Base-by-base conservation (phyloP, 2,113 vertebrate species). In the Cyrtonyx montezumae region DNA sequence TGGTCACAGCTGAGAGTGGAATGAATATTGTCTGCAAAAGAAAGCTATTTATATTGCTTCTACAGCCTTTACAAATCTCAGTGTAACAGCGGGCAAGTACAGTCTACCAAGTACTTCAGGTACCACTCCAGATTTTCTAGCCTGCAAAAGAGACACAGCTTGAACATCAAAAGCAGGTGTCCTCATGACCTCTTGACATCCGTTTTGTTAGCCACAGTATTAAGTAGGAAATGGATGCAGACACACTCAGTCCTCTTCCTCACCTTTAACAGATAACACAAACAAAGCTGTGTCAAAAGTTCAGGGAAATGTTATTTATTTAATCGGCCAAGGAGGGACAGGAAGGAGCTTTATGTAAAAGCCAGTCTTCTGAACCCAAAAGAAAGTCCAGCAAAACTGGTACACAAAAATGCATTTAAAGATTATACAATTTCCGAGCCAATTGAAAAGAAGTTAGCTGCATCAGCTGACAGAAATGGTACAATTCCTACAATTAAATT, bases 271-370 rank as follows among this genome's bases (percentile, higher is more conserved):
- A 55, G 65, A 58, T 73, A 97, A 95, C 68, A 87, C 34, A 94
- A 94, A 91, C 34, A 76, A 88, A 91, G 46, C 62, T 70, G 88
- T 79, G 79, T 86, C 95, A 95, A 56, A 94, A 82, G 36, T 68
- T 84, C 75, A 88, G 69, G 70, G 82, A 95, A 93, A 88, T 55
- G 11, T 71, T 93, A 71, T 67, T 82, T 87, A 79, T 88, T 91
- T 87, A 11, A 62, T 66, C 53, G 76, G 26, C 4, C 40, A 65
- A 58, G 22, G 36, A 87, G 94, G 15, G 30, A 68, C 30, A 87
- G 32, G 49, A 56, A 89, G 26, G 8, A 87, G 8, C 55, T 74
- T 59, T 15, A 89, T 23, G 83, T 25, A 92, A 79, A 87, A 92
- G 81, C 17, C 3, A 0, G 20, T 53, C 30, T 86, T 75, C 62